Conservation (phyloP, 1,140 invertebrate genomes). For the Dryas iulia region DNA sequence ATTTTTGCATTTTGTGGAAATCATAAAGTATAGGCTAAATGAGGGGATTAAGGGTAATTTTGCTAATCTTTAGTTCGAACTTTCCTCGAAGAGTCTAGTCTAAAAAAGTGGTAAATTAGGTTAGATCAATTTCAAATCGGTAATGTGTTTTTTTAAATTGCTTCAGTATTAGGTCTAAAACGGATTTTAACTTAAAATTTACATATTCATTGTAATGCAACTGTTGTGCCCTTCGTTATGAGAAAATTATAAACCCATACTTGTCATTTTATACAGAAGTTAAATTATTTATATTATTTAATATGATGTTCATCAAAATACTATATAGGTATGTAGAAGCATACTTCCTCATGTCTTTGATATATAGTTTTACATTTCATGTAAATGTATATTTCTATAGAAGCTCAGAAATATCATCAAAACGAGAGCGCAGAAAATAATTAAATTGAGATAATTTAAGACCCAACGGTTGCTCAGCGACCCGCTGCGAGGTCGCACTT, state of each 20-base stretch:
- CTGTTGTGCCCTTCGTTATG: too few species aligned
- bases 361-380: not conserved
- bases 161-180: too few species aligned
- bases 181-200: too few species aligned
- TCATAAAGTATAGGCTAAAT: slow-evolving; percentile 30
- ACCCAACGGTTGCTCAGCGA: slow-evolving; percentile 62
- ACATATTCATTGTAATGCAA: not conserved
- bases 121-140: too few species aligned
- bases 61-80: slow-evolving; percentile 23
- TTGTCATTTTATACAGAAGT: too few species aligned
- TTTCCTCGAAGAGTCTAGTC: slow-evolving; percentile 20
- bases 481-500: slow-evolving; percentile 73
- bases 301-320: too few species aligned
- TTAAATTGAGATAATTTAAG: slow-evolving; percentile 75
- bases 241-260: too few species aligned
- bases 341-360: too few species aligned
- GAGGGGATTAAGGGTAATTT: slow-evolving; percentile 32
- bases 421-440: slow-evolving; percentile 39
- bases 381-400: not conserved
- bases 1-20: slow-evolving; percentile 30
- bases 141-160: not conserved
- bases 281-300: too few species aligned
- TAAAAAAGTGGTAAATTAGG: not conserved
- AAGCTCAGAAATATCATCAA: slow-evolving; percentile 23
- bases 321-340: too few species aligned